Conservation (phyloP, 2,797 vertebrate species). For the Chelidonichthys spinosus region DNA sequence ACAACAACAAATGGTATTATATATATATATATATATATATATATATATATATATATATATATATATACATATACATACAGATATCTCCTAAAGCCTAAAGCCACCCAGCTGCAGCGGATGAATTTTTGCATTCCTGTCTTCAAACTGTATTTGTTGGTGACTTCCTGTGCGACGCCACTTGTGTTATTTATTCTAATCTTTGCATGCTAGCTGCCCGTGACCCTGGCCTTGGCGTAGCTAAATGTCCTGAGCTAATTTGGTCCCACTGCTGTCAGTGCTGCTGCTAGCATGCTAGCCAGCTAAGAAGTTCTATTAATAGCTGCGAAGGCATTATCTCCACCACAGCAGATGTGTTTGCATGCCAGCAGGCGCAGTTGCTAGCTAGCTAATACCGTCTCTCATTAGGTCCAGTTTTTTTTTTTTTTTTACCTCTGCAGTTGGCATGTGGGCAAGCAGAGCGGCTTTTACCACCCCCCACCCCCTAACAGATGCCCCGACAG, state of each 20-base stretch:
- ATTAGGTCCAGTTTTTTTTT: slow-evolving; percentile 11
- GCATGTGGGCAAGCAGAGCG: slow-evolving; percentile 11
- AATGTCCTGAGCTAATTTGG: slow-evolving; percentile 66
- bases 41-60: too few species aligned
- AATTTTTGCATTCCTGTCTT: slow-evolving; percentile 4
- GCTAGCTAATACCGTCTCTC: slow-evolving; percentile 38
- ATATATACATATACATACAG: too few species aligned
- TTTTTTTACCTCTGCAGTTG: slow-evolving; percentile 35
- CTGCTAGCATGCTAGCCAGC: slow-evolving; percentile 64
- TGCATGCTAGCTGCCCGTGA: slow-evolving; percentile 41
- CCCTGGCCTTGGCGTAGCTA: slow-evolving; percentile 48
- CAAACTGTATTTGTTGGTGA: background rate
- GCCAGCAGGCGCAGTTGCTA: slow-evolving; percentile 22
- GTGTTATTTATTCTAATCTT: slow-evolving; percentile 16
- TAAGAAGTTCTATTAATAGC: slow-evolving; percentile 71
- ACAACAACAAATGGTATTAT: too few species aligned
- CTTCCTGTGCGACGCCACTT: background rate
- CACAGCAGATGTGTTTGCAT: slow-evolving; percentile 66
- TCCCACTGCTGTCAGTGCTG: slow-evolving; percentile 37
- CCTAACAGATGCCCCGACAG: slow-evolving; percentile 62
- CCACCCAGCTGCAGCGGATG: background rate
- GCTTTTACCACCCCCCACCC: slow-evolving; percentile 42
- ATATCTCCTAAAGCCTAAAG: background rate
- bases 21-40: too few species aligned
- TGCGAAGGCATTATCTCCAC: slow-evolving; percentile 52